Conservation (phyloP, 2,113 vertebrate genomes). For the Corynorhinus townsendii region DNA sequence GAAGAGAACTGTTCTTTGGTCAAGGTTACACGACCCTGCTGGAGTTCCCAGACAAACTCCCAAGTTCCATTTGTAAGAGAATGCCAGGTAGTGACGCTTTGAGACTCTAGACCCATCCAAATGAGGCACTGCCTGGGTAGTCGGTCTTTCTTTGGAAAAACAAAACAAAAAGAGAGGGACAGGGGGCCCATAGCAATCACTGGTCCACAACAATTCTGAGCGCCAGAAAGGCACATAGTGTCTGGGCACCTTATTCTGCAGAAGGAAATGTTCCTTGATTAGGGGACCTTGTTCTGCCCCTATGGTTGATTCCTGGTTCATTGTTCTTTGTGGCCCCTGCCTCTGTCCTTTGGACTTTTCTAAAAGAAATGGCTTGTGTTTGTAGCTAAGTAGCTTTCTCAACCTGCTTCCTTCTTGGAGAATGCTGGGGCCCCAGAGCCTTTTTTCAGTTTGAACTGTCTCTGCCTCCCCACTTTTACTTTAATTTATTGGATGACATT, state of each 20-base stretch:
- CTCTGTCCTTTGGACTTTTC: background rate
- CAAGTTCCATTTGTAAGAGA: background rate
- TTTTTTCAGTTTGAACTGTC: slow-evolving; percentile 28
- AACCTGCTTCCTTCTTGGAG: background rate
- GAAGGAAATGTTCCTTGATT: background rate
- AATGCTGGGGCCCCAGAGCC: background rate
- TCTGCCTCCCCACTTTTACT: background rate
- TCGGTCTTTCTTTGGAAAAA: background rate
- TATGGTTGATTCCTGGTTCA: background rate
- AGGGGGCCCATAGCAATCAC: background rate
- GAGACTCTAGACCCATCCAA: background rate
- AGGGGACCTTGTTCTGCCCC: background rate
- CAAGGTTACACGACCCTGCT: background rate
- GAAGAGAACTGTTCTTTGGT: background rate
- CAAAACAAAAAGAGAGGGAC: background rate
- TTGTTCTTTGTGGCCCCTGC: background rate
- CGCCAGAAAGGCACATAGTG: background rate
- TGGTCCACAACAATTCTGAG: background rate
- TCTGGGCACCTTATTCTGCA: background rate
- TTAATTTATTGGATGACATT: background rate
- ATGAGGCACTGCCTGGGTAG: background rate
- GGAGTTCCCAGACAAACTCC: background rate
- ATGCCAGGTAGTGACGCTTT: background rate
- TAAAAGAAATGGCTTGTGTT: background rate
- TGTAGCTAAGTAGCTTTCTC: background rate